phyloP scores from a whole-genome alignment of 2,797 vertebrate genomes.

The Amblyopsis hoosieri region DNA sequence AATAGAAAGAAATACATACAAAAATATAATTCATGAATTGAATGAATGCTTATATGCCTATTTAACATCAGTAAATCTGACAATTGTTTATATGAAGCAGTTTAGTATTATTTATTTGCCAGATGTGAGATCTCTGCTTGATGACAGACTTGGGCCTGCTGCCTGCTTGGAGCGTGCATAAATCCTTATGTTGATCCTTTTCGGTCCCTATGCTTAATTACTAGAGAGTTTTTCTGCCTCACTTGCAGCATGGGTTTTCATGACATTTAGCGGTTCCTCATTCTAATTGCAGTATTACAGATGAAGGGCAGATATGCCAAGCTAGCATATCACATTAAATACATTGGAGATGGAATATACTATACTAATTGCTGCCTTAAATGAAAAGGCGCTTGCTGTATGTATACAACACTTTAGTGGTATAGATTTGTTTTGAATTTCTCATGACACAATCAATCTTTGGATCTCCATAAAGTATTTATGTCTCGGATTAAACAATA shows the following conservation, averaged over 20 bases:
- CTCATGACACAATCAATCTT: constrained; percentile 30
- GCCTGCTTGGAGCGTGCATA: constrained; percentile 47
- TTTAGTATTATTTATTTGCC: constrained; percentile 20
- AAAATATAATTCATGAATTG: too few relatives aligned
- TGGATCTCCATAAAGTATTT: constrained; percentile 35
- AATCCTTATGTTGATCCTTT: constrained; percentile 55
- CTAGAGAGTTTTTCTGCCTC: constrained; percentile 43
- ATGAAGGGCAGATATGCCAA: constrained; percentile 41
- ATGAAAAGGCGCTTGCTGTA: constrained; percentile 28
- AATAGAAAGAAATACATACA: too few relatives aligned
- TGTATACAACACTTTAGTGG: constrained; percentile 29
- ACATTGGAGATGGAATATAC: constrained; percentile 32
- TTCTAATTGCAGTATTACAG: constrained; percentile 54
- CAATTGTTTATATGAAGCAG: too few relatives aligned
- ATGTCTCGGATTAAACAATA: too few relatives aligned
- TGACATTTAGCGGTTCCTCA: constrained; percentile 42
- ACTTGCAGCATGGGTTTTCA: constrained; percentile 35
- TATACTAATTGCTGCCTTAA: constrained; percentile 47
- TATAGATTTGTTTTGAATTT: constrained; percentile 31
- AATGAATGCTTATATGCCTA: too few relatives aligned
- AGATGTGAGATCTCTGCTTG: constrained; percentile 29
- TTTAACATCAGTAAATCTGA: too few relatives aligned
- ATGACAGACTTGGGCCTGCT: constrained; percentile 15
- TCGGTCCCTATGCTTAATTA: constrained; percentile 65
- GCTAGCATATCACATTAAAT: constrained; percentile 41